Evolutionary conservation across 1,140 invertebrate genomes (phyloP), one percentile per base, ranked within the genome.

Genomic region (Papilio glaucus): DNA sequence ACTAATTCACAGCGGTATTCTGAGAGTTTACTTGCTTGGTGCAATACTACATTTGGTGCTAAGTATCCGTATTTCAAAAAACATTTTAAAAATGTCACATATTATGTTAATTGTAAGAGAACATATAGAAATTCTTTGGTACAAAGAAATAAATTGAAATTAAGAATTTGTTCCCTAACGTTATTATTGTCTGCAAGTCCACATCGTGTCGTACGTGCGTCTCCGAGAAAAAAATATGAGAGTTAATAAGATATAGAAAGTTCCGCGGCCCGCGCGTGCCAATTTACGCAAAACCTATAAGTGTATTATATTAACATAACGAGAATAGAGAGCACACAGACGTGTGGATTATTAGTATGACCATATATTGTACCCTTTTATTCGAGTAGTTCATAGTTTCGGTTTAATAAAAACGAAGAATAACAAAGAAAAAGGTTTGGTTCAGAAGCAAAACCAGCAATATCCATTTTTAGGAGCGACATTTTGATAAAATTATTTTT

Each of bases 171-270:
- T 69, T 69, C 26, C 42, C 13, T 33, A 53, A 69, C 67, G 26
- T 69, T 69, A 37, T 53, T 69, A 68, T 68, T 69, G 67, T 69
- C 42, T 53, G 6, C 67, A 69, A 69, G 42, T 53, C 67, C 65
- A 69, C 41, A 53, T 37, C 67, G 42, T 53, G 26, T 53, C 42
- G 42, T 69, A 69, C 67, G 67, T 69, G 67, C 26, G 67, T 69
- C 29, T 37, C 15, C 33, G 18, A 9, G 42, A 69, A 49, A 42
- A 53, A 69, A 69, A 69, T 53, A 69, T 69, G 29, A n/a, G n/a
- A 69, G 42, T 49, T 69, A 69, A 69, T 69, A 69, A 69, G 67
- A 69, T 69, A 53, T 53, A 69, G 41, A 68, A 68, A 68, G 65
- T 68, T 69, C 33, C 67, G 42, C 45, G 41, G 53, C 6, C 41